Conservation (phyloP, 2,888 invertebrate species). For the Microlaimidae sp. region DNA sequence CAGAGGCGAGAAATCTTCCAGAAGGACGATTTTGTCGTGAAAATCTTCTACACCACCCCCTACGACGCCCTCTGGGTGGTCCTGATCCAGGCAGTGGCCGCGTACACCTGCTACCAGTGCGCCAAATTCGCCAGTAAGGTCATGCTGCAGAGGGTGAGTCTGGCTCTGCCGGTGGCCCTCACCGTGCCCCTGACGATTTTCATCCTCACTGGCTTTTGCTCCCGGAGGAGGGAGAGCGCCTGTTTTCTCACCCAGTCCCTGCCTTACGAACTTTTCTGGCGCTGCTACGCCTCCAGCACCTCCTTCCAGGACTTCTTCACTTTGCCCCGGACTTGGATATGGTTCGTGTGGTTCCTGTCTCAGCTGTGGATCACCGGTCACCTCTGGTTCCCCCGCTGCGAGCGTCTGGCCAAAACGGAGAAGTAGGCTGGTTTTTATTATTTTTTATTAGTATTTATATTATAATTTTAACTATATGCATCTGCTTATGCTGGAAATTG, state of each 20-base stretch:
- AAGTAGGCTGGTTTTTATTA: no score
- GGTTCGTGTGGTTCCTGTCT: conserved; percentile 57
- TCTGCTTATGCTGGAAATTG: no score
- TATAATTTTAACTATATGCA: no score
- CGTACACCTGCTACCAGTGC: conserved; percentile 39
- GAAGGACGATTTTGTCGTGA: background rate
- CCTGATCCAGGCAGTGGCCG: conserved; percentile 32
- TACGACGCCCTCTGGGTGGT: conserved; percentile 36
- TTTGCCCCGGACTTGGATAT: conserved; percentile 28
- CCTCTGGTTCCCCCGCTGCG: conserved; percentile 93
- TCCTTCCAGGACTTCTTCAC: background rate
- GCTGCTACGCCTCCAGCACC: conserved; percentile 21
- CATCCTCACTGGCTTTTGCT: conserved; percentile 21
- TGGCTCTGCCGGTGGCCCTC: conserved; percentile 83
- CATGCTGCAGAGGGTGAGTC: conserved; percentile 79
- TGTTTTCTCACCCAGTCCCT: conserved; percentile 70
- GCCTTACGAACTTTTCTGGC: conserved; percentile 51
- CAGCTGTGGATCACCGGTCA: conserved; percentile 93
- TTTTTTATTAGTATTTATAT: no score
- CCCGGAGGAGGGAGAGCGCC: conserved; percentile 54
- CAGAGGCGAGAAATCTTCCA: background rate
- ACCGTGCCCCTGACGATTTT: conserved; percentile 74
- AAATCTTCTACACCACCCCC: conserved; percentile 24
- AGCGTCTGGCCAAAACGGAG: conserved; percentile 86
- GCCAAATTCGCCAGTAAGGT: conserved; percentile 42